These are phyloP conservation scores for Colistium nudipinnis DNA, from an alignment of 2,113 vertebrate genomes.

Conservation along the genomic window DNA sequence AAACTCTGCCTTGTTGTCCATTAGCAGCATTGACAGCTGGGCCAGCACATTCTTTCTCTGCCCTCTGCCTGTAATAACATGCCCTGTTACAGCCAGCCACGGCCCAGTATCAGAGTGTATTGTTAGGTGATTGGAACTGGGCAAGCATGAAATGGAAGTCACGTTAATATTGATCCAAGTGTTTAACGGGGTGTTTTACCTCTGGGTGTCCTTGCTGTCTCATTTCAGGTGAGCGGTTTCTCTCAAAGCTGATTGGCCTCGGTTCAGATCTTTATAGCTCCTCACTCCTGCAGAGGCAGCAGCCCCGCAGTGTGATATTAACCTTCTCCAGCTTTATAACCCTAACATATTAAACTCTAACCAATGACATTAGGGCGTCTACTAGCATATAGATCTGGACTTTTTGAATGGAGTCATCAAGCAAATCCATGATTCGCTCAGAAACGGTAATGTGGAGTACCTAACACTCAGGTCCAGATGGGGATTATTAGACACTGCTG, in stretches of 20 bases:
- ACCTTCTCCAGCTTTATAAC: conserved; percentile 46
- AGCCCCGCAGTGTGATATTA: conserved; percentile 49
- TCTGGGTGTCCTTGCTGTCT: conserved; percentile 92
- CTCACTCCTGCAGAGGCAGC: conserved; percentile 35
- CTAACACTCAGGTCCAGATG: conserved; percentile 21
- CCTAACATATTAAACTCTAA: conserved; percentile 41
- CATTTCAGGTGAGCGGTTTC: conserved; percentile 83
- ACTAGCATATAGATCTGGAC: conserved; percentile 8
- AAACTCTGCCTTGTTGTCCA: conserved; percentile 86
- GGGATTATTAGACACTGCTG: conserved; percentile 35
- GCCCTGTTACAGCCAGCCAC: conserved; percentile 86
- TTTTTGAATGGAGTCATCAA: conserved; percentile 27
- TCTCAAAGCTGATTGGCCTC: conserved; percentile 74
- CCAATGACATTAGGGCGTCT: conserved; percentile 10
- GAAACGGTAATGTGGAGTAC: neutral
- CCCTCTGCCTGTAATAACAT: conserved; percentile 90
- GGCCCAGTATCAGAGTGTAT: conserved; percentile 89
- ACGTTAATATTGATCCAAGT: conserved; percentile 98
- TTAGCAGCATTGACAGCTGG: conserved; percentile 94
- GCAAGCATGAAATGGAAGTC: conserved; percentile 99
- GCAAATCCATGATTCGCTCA: neutral
- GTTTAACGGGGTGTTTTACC: conserved; percentile 90
- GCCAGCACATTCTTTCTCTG: conserved; percentile 90
- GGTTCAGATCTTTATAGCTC: conserved; percentile 71
- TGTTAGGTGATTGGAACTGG: conserved; percentile 95